These are phyloP conservation scores for Nowickia ferox DNA, from an alignment of 2,888 invertebrate genomes.

Conservation along the genomic window DNA sequence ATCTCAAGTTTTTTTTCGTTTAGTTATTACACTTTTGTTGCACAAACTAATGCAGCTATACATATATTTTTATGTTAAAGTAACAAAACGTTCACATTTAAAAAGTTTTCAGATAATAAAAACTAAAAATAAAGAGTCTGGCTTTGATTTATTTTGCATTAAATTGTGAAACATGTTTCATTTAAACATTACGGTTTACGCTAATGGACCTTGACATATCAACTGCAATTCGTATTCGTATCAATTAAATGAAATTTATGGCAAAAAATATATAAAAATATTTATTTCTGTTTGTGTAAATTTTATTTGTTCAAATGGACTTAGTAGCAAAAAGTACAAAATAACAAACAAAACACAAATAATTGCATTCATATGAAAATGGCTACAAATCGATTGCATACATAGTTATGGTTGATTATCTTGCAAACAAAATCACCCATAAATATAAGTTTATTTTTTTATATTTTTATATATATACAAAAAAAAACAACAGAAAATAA, in stretches of 20 bases:
- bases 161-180: conserved; percentile 68
- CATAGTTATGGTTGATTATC: conserved; percentile 70
- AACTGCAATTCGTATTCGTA: conserved; percentile 71
- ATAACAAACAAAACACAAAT: conserved; percentile 6
- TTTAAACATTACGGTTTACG: conserved; percentile 37
- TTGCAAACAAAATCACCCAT: conserved; percentile 67
- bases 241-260: conserved; percentile 72
- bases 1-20: too few relatives aligned
- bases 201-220: conserved; percentile 72
- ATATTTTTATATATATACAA: background rate
- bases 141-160: conserved; percentile 69
- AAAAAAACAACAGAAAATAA: background rate
- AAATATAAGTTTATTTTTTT: conserved; percentile 49
- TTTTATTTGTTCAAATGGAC: conserved; percentile 52
- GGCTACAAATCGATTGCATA: conserved; percentile 70
- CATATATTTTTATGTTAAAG: background rate
- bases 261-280: conserved; percentile 62
- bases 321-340: conserved; percentile 27
- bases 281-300: conserved; percentile 33
- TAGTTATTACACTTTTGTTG: too few relatives aligned
- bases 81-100: conserved; percentile 40
- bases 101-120: conserved; percentile 37
- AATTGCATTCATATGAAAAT: conserved; percentile 50
- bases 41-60: conserved; percentile 1
- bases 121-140: conserved; percentile 22